Base-by-base conservation (phyloP, 2,113 vertebrate species). In the Bufo bufo region DNA sequence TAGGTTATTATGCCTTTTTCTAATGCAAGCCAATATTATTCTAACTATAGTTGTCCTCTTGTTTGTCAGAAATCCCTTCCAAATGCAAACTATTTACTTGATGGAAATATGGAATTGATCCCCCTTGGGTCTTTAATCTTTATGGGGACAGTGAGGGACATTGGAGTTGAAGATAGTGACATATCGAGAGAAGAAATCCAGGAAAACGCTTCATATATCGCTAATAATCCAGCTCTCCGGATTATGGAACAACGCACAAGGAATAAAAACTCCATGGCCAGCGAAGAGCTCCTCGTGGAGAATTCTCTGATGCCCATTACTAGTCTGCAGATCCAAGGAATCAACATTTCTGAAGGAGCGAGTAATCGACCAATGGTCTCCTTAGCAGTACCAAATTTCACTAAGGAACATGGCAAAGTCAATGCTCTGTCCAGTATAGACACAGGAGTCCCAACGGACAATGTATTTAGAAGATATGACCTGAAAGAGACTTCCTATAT, bases 161-260 rank as follows among this genome's bases (percentile, higher is more conserved):
- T 20, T n/a, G 49, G 52, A 52, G 49, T 50, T 52, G 49, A 20
- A n/a, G 75, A 12, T 4, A 9, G 45, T 12, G 4, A 10, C 49
- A 9, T 45, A 16, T 12, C 13, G 8, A n/a, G 19, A 19, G 10
- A 17, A 77, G 20, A 9, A 77, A 17, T 20, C 10, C 75, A 50
- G 49, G 75, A 77, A 10, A 77, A 77, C 12, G 19, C 47, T n/a
- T 77, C 49, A 9, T 77, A 77, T 77, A 77, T 77, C n/a, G 19
- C 75, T 3, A 77, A 77, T n/a, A 52, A 11, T 77, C 47, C 75
- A 77, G 19, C 17, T 20, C 10, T 50, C 1, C 52, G 47, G 12
- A n/a, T 52, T 50, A n/a, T 52, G 75, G 75, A n/a, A 3, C 75
- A 77, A 77, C 49, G 6, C 49, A 20, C 20, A 49, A 52, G 23